Evolutionary conservation across 2,113 vertebrate genomes (phyloP).

Genomic region (Silurus meridionalis): DNA sequence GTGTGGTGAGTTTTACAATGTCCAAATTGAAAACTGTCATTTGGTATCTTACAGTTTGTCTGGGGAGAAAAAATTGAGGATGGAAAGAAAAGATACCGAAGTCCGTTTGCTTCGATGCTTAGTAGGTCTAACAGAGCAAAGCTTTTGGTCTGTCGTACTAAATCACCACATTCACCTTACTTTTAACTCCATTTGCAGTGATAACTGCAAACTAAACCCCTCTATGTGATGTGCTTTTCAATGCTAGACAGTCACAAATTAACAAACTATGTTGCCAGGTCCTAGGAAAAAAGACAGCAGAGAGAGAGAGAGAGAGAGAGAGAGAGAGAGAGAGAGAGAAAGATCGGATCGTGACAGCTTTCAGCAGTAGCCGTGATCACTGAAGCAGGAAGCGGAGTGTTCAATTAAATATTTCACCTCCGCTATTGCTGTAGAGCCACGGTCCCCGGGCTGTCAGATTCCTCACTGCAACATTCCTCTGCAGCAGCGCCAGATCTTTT

Average conservation of each 20-base stretch:
- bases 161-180: neutral
- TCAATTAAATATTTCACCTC: slow-evolving; percentile 86
- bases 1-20: neutral
- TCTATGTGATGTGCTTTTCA: slow-evolving; percentile 23
- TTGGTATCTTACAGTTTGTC: neutral
- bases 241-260: slow-evolving; percentile 8
- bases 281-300: neutral
- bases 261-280: slow-evolving; percentile 6
- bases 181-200: neutral
- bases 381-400: slow-evolving; percentile 68
- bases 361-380: slow-evolving; percentile 73
- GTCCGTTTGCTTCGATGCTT: neutral
- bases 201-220: slow-evolving; percentile 9
- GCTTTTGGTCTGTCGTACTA: neutral
- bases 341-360: slow-evolving; percentile 53
- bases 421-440: slow-evolving; percentile 69
- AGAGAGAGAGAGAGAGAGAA: slow-evolving; percentile 23
- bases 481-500: slow-evolving; percentile 67
- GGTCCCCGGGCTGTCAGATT: slow-evolving; percentile 68
- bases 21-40: slow-evolving; percentile 22
- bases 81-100: slow-evolving; percentile 8
- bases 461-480: slow-evolving; percentile 72
- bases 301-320: slow-evolving; percentile 15
- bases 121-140: neutral
- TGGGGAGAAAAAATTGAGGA: neutral